Evolutionary conservation across 1,140 invertebrate genomes (phyloP).

Genomic region (Limonius californicus): DNA sequence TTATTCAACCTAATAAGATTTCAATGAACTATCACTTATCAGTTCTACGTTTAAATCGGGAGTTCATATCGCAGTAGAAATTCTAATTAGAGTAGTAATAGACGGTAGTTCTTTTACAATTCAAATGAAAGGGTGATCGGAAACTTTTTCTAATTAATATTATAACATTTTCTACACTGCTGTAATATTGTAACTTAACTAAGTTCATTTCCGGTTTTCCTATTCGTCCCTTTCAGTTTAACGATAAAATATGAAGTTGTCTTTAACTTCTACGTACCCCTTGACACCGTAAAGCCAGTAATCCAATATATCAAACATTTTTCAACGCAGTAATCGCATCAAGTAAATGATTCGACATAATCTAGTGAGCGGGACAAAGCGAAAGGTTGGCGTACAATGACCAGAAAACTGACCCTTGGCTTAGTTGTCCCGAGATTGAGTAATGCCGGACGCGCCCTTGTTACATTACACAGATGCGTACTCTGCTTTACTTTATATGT

Average conservation of each 20-base stretch:
- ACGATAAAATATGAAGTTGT: conserved; percentile 5
- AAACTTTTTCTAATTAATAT: too few species aligned
- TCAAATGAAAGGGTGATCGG: too few species aligned
- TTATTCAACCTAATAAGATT: too few species aligned
- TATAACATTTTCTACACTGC: too few species aligned
- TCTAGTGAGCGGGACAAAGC: conserved; percentile 24
- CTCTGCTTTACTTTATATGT: conserved; percentile 19
- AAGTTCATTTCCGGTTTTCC: too few species aligned
- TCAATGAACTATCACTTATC: too few species aligned
- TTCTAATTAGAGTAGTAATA: too few species aligned
- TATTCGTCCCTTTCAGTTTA: too few species aligned
- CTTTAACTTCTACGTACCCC: conserved; percentile 1
- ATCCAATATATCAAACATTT: conserved; percentile 35
- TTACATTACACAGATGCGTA: conserved; percentile 22
- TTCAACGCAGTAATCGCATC: conserved; percentile 38
- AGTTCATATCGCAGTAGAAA: too few species aligned
- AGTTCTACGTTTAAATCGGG: too few species aligned
- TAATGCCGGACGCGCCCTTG: conserved; percentile 26
- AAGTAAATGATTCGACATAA: conserved; percentile 41
- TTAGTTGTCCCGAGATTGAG: conserved; percentile 30
- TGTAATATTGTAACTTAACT: too few species aligned
- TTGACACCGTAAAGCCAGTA: not conserved
- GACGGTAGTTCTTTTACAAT: too few species aligned
- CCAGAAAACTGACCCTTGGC: conserved; percentile 27
- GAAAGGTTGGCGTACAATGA: conserved; percentile 33